Conservation (phyloP, 2,797 vertebrate species). For the Zonotrichia albicollis region DNA sequence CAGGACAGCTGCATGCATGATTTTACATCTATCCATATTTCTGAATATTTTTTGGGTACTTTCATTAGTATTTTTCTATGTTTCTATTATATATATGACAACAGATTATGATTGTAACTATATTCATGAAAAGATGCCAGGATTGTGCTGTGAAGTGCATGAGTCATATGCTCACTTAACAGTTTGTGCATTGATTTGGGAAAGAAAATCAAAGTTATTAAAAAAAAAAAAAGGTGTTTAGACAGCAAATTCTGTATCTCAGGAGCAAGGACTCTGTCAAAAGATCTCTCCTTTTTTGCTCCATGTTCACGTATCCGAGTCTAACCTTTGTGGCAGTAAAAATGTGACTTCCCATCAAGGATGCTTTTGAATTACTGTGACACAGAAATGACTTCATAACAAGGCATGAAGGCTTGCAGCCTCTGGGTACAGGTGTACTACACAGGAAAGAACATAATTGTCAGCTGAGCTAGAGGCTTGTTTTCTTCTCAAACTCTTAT, state of each 20-base stretch:
- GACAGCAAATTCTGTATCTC: background rate
- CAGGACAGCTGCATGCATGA: background rate
- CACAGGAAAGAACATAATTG: background rate
- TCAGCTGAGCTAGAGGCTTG: background rate
- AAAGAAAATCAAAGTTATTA: background rate
- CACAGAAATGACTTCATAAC: background rate
- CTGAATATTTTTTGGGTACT: background rate
- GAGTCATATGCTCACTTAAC: background rate
- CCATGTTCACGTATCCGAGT: background rate
- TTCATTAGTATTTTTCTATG: background rate
- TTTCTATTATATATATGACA: constrained; percentile 14
- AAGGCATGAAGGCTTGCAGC: background rate
- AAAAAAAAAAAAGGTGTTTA: background rate
- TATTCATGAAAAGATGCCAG: background rate
- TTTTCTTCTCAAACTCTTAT: background rate
- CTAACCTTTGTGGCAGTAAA: background rate
- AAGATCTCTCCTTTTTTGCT: background rate
- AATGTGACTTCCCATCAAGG: background rate
- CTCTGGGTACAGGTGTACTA: background rate
- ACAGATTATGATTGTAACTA: background rate
- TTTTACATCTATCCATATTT: background rate
- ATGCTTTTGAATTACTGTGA: background rate
- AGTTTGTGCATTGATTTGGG: background rate
- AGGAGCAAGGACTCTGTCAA: background rate
- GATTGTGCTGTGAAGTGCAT: background rate